Evolutionary conservation across 1,140 invertebrate genomes (phyloP), one percentile per base, ranked within the genome.

Genomic region (Lucilia cuprina): DNA sequence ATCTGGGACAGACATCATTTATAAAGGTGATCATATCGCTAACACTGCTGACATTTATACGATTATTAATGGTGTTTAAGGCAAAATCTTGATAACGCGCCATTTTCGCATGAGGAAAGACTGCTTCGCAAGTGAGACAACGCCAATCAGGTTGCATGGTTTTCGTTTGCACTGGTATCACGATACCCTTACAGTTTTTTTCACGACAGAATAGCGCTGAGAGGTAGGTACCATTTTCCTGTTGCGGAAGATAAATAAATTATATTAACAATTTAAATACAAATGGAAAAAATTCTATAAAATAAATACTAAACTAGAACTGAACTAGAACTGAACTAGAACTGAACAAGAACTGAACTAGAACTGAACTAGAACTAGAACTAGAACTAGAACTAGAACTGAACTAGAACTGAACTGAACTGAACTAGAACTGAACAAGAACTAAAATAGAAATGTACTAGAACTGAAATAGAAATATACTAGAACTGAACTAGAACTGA

Each of bases 151-250:
- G 88, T 78, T 89, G 89, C 82, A 90, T 65, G 7, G 87, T 89
- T 5, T 87, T 89, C 17, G 89, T 89, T 84, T 91, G 88, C 1
- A 89, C 87, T 41, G 89, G 89, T 75, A 91, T 90, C 5, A 90
- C 88, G 82, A 90, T 85, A 8, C 89, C 88, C n/a, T 88, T 88
- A 85, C 89, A 91, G 82, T 87, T 86, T 85, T 88, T 86, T 17
- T 89, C 88, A 19, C 89, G 88, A 55, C 89, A 91, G 50, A 89
- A 89, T 10, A 91, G 85, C 12, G 89, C 89, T 82, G 89, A 89
- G 77, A 91, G 47, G 65, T 89, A 89, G 0, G 89, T 91, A 49
- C 89, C 89, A 78, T 90, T 90, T 85, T 91, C 89, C 89, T 91
- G 84, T 3, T 86, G n/a, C 21, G 77, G 82, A 34, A 83, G 14